Percentiles rank a stretch among this genome's conserved stretches.
phyloP scores from a whole-genome alignment of 64 coral and sea anemone species.

The Porites australiensis region DNA sequence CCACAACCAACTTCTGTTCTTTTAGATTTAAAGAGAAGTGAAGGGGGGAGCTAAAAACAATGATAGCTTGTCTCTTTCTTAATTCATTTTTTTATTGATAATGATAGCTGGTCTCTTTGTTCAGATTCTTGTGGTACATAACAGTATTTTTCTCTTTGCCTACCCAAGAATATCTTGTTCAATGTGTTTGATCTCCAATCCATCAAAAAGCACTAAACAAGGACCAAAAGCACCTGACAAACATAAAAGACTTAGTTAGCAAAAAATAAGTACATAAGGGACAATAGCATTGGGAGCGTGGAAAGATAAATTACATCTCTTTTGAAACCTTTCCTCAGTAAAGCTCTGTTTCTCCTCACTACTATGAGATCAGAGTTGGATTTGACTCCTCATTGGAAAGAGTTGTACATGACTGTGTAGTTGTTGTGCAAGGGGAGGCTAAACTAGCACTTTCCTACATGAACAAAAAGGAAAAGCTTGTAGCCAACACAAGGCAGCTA shows the following conservation, averaged over 20 bases:
- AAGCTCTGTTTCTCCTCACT: constrained; percentile 17
- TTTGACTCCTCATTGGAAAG: constrained; percentile 36
- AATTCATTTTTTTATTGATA: too few relatives aligned
- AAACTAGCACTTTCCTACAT: too few relatives aligned
- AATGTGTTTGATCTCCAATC: constrained; percentile 97
- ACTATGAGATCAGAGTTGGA: constrained; percentile 5
- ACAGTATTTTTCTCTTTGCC: neutral
- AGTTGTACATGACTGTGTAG: too few relatives aligned
- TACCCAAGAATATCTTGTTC: constrained; percentile 92
- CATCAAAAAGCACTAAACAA: constrained; percentile 71
- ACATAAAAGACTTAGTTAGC: neutral
- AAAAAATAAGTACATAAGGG: neutral
- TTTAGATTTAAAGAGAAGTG: too few relatives aligned
- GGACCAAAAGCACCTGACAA: constrained; percentile 83
- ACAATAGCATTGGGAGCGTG: neutral
- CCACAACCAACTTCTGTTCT: too few relatives aligned
- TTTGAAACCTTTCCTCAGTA: constrained; percentile 34
- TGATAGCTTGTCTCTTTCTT: neutral
- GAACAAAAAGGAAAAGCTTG: too few relatives aligned
- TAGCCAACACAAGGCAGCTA: too few relatives aligned
- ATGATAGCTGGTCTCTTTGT: neutral
- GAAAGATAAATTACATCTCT: neutral
- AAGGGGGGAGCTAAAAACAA: too few relatives aligned
- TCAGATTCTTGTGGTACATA: neutral
- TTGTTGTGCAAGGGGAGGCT: too few relatives aligned